Evolutionary conservation across 2,888 invertebrate genomes (phyloP).

Genomic region (Pycnomerus fuliginosus): DNA sequence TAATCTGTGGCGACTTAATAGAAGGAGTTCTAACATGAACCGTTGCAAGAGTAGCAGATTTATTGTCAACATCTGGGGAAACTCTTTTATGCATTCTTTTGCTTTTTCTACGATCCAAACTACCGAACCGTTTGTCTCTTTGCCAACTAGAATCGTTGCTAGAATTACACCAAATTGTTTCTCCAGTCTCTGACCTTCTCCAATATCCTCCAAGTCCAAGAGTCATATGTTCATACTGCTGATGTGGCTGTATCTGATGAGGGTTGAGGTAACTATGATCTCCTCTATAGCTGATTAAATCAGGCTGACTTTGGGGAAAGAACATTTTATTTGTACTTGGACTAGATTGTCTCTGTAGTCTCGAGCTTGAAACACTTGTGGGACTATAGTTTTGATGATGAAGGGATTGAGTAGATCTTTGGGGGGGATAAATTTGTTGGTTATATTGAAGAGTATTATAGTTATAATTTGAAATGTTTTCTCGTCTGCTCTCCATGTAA

Average conservation of each 20-base stretch:
- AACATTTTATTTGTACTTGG: conserved; percentile 35
- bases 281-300: too few relatives aligned
- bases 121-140: conserved; percentile 57
- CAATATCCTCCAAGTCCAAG: conserved; percentile 51
- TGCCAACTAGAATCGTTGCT: conserved; percentile 44
- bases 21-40: conserved; percentile 42
- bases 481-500: conserved; percentile 43
- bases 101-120: conserved; percentile 60
- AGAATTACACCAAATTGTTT: conserved; percentile 49
- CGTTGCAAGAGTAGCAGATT: conserved; percentile 44
- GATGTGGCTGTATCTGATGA: conserved; percentile 49
- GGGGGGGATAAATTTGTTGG: conserved; percentile 17
- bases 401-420: conserved; percentile 6
- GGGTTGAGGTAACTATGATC: conserved; percentile 36
- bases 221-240: conserved; percentile 48
- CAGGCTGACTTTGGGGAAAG: conserved; percentile 29
- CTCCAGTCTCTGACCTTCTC: conserved; percentile 48
- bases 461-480: conserved; percentile 20
- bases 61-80: conserved; percentile 46
- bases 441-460: conserved; percentile 17
- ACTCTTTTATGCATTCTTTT: conserved; percentile 47
- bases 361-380: not conserved
- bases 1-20: conserved; percentile 41
- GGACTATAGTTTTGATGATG: too few relatives aligned
- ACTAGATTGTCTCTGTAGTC: conserved; percentile 36